Evolutionary conservation across 2,888 invertebrate genomes (phyloP), one percentile per base, ranked within the genome.

Genomic region (Chelonus formosanus): DNA sequence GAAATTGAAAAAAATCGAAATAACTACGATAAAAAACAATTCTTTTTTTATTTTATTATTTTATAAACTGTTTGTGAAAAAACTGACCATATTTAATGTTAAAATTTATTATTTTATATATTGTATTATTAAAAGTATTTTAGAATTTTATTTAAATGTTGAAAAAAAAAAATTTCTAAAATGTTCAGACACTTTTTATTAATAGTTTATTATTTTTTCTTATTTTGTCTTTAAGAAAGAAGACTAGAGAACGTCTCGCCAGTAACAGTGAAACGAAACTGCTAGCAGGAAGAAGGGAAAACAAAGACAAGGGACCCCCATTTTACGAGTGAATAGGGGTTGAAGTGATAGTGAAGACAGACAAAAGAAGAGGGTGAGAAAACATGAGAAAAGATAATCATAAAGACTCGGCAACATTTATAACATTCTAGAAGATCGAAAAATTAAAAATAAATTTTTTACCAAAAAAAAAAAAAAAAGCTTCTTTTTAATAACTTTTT

Each of bases 251-350:
- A 63, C 71, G 64, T 70, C 67, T 65, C 70, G 52, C 70, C 59
- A 69, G 71, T 73, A 74, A 71, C 74, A 77, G 73, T 76, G 75
- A 78, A 81, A 80, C 81, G 81, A 82, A 80, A 84, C 84, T 83
- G 82, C 67, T 57, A 58, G 64, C 55, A 45, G 74, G 79, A 82
- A 82, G 80, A 82, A 82, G 80, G 78, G 83, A 81, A 83, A 84
- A 84, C 83, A 83, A 84, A 83, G 83, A 79, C 80, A 77, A 76
- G 73, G 76, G 76, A 78, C 78, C 77, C 75, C 80, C 79, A 80
- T 80, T 82, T 81, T 79, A 80, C 75, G 74, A 77, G 74, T 77
- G 67, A 77, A 75, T 74, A 77, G 69, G 75, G 74, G 59, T 54
- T 62, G 74, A 70, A 71, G 75, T 67, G 75, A 73, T 73, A 75